These are phyloP conservation scores for Melieria picta DNA, from an alignment of 2,888 invertebrate species.

Conservation along the genomic window DNA sequence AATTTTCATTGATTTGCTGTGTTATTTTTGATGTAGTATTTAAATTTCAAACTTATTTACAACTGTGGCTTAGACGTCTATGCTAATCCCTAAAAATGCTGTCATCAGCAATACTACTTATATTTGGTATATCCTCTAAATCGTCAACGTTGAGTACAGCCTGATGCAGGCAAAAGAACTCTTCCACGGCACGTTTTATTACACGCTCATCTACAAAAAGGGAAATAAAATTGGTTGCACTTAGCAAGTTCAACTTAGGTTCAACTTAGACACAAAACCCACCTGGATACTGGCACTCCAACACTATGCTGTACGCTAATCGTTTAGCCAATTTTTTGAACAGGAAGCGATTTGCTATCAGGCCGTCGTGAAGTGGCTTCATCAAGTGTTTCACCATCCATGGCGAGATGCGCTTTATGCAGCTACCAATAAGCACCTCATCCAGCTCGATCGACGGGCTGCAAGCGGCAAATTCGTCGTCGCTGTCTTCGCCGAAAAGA, in stretches of 20 bases:
- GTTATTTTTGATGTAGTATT: too few relatives aligned
- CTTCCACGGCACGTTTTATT: conserved; percentile 54
- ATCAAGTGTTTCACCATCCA: conserved; percentile 62
- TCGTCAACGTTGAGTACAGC: conserved; percentile 52
- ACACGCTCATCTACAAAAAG: conserved; percentile 49
- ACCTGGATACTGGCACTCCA: conserved; percentile 60
- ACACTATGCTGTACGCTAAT: conserved; percentile 54
- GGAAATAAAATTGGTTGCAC: neutral
- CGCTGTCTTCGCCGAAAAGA: conserved; percentile 62
- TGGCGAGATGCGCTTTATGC: conserved; percentile 60
- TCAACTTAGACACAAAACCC: conserved; percentile 26
- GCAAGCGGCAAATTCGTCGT: conserved; percentile 58
- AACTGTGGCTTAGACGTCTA: neutral
- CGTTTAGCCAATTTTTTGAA: conserved; percentile 61
- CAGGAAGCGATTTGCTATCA: conserved; percentile 59
- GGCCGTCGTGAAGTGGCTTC: conserved; percentile 58
- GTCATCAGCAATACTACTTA: conserved; percentile 17
- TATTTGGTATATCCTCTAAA: conserved; percentile 48
- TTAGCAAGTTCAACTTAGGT: neutral
- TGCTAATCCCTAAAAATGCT: neutral
- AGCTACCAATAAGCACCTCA: conserved; percentile 57
- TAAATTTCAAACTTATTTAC: too few relatives aligned
- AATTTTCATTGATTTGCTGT: too few relatives aligned
- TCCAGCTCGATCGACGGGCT: conserved; percentile 62
- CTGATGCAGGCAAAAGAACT: conserved; percentile 56